These are phyloP conservation scores for Alitta virens DNA, from an alignment of 2,888 invertebrate species.

Conservation along the genomic window DNA sequence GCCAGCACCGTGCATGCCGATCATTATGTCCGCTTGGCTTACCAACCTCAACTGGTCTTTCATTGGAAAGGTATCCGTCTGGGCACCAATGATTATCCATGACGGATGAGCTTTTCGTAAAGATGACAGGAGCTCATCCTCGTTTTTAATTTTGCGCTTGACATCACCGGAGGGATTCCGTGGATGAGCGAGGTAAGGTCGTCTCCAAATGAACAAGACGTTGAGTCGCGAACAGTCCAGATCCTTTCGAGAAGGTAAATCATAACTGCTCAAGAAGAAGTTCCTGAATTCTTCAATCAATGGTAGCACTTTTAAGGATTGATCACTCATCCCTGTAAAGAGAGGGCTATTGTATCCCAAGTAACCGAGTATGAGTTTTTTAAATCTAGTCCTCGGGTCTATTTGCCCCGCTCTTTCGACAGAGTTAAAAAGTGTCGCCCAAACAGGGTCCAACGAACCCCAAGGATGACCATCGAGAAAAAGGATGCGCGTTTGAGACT, in stretches of 20 bases:
- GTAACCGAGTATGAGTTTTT: slow-evolving; percentile 41
- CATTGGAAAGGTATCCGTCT: slow-evolving; percentile 45
- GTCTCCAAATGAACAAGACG: slow-evolving; percentile 49
- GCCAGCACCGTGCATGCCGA: slow-evolving; percentile 56
- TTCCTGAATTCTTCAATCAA: slow-evolving; percentile 45
- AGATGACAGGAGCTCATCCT: slow-evolving; percentile 40
- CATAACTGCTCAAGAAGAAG: slow-evolving; percentile 42
- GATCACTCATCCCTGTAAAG: neutral
- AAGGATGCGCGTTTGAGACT: slow-evolving; percentile 35
- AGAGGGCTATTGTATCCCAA: slow-evolving; percentile 46
- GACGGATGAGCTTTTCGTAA: slow-evolving; percentile 30
- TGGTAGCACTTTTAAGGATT: slow-evolving; percentile 41
- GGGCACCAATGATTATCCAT: slow-evolving; percentile 35
- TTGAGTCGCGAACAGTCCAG: slow-evolving; percentile 39
- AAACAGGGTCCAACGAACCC: slow-evolving; percentile 44
- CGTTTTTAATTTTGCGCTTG: slow-evolving; percentile 50
- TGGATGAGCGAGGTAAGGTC: slow-evolving; percentile 53
- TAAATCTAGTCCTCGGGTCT: slow-evolving; percentile 28
- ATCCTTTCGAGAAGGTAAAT: slow-evolving; percentile 15
- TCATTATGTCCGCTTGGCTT: slow-evolving; percentile 45
- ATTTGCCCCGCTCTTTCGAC: slow-evolving; percentile 37
- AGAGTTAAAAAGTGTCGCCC: slow-evolving; percentile 45
- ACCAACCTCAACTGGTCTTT: slow-evolving; percentile 41
- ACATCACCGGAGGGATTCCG: slow-evolving; percentile 49
- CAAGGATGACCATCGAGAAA: slow-evolving; percentile 50